phyloP scores from a whole-genome alignment of 2,797 vertebrate genomes.

The Neosilurus mollespiculum region DNA sequence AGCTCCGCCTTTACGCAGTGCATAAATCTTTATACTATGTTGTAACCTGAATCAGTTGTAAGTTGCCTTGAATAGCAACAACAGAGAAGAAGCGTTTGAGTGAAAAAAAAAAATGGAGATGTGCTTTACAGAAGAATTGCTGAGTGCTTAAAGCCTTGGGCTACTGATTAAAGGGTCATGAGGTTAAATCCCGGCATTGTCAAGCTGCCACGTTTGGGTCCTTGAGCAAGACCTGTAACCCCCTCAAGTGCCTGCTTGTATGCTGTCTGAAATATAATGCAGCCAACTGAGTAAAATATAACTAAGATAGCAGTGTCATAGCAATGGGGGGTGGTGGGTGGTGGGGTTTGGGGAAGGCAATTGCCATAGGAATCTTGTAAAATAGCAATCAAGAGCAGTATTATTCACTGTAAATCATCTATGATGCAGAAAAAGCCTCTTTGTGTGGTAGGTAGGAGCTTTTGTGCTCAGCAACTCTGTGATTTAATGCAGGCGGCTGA shows the following conservation, averaged over 20 bases:
- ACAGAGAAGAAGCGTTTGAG: neutral
- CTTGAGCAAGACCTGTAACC: neutral
- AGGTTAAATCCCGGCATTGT: slow-evolving; percentile 8
- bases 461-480: slow-evolving; percentile 38
- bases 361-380: slow-evolving; percentile 4
- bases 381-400: slow-evolving; percentile 4
- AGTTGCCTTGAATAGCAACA: neutral
- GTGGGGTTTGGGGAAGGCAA: neutral
- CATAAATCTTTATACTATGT: neutral
- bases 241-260: neutral
- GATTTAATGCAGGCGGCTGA: slow-evolving; percentile 41
- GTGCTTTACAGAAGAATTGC: neutral
- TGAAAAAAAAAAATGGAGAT: neutral
- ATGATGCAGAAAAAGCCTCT: slow-evolving; percentile 4
- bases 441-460: slow-evolving; percentile 25
- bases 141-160: slow-evolving; percentile 13
- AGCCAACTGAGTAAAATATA: neutral
- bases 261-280: neutral
- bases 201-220: slow-evolving; percentile 3
- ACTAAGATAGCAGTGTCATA: neutral
- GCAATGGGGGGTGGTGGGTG: neutral
- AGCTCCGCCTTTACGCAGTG: too few species aligned
- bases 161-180: neutral
- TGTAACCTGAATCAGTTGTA: neutral
- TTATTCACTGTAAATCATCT: slow-evolving; percentile 13